These are phyloP conservation scores for Mus musculus DNA, from an alignment of 2,113 vertebrate genomes.

Conservation along the genomic window DNA sequence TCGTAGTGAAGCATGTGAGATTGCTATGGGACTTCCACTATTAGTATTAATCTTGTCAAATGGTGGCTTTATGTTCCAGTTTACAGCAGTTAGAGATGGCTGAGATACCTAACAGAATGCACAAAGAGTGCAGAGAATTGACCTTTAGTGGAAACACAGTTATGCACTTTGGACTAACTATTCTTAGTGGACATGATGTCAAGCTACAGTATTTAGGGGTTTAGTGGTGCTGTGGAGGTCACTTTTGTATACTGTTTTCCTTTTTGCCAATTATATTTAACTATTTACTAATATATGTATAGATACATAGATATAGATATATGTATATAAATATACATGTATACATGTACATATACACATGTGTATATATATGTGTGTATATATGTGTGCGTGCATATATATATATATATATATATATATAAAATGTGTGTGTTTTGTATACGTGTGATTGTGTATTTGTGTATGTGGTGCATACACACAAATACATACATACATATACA, in stretches of 20 bases:
- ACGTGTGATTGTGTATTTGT: too few species aligned
- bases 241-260: not conserved
- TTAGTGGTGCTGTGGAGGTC: not conserved
- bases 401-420: not conserved
- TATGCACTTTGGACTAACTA: not conserved
- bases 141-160: not conserved
- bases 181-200: not conserved
- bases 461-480: too few species aligned
- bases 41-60: not conserved
- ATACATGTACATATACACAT: too few species aligned
- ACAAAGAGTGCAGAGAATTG: too few species aligned
- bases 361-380: too few species aligned
- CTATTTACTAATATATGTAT: not conserved
- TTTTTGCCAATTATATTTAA: not conserved
- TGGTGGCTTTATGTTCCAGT: not conserved
- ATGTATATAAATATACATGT: not conserved
- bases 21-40: not conserved
- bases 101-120: not conserved
- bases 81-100: not conserved
- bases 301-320: too few species aligned
- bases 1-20: not conserved
- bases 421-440: not conserved
- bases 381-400: too few species aligned
- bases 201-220: not conserved
- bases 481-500: too few species aligned